A percentile compares a stretch with the other conserved stretches of the same genome.
Evolutionary conservation across 2,797 vertebrate species (phyloP).

Genomic region (Siniperca obscura): DNA sequence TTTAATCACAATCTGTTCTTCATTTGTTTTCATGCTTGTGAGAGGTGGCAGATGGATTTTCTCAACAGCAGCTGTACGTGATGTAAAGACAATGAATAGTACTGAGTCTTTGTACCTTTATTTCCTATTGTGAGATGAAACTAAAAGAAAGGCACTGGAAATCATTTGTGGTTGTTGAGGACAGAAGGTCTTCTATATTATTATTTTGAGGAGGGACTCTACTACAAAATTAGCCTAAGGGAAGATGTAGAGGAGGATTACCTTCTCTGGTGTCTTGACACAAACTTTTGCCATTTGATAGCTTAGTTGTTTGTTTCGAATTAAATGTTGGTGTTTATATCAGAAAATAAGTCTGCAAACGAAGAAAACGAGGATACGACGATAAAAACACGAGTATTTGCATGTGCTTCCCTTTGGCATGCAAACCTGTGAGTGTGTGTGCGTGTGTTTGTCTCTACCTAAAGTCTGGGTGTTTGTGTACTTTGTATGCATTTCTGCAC

Average conservation of each 20-base stretch:
- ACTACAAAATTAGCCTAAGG: constrained; percentile 54
- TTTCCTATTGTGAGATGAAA: constrained; percentile 74
- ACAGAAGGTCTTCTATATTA: constrained; percentile 58
- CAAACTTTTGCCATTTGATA: constrained; percentile 73
- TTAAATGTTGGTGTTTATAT: constrained; percentile 70
- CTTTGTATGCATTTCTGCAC: constrained; percentile 73
- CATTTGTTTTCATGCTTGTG: constrained; percentile 65
- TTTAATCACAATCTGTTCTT: constrained; percentile 69
- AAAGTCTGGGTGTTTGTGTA: constrained; percentile 63
- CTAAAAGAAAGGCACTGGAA: constrained; percentile 85
- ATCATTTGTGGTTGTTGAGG: constrained; percentile 76
- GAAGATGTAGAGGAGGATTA: constrained; percentile 46
- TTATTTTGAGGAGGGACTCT: constrained; percentile 46
- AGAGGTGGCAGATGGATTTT: constrained; percentile 70
- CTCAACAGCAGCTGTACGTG: constrained; percentile 50
- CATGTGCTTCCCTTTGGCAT: constrained; percentile 52
- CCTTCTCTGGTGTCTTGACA: constrained; percentile 73
- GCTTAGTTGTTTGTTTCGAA: constrained; percentile 84
- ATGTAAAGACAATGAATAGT: constrained; percentile 66
- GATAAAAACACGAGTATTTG: constrained; percentile 57
- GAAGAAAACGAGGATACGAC: constrained; percentile 39
- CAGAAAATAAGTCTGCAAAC: constrained; percentile 68
- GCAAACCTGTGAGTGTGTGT: constrained; percentile 26
- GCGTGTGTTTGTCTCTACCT: constrained; percentile 38
- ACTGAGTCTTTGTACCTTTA: constrained; percentile 68